Evolutionary conservation across 2,797 vertebrate species (phyloP), one percentile per base, ranked within the genome.

Genomic region (Sebastiscus tertius): DNA sequence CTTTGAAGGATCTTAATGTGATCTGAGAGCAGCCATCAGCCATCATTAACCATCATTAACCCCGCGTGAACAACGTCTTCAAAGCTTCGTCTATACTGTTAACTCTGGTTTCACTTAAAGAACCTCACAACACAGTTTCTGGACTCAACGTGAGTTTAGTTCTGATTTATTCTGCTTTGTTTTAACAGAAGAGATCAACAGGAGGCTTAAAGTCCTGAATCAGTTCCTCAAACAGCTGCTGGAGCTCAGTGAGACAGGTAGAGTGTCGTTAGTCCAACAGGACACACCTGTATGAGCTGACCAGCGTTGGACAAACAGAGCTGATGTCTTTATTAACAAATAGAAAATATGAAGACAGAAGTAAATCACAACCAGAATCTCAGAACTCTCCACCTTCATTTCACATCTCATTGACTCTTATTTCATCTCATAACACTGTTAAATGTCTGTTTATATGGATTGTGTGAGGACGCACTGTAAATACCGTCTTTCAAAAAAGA

Each of bases 1-100:
- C 73, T 86, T 77, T 86, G 74, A 77, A 77, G 61, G 66, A 72
- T 78, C 6, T 55, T 66, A 61, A 62, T 67, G 1, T 62, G 73
- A 63, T n/a, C n/a, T 18, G 3, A 67, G 66, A 74, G 56, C 11
- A 8, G 69, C 66, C 69, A 13, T 70, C 42, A 61, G 74, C 14
- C 42, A 46, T 46, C 14, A 46, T 46, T 46, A 46, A 18, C 33
- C 18, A 62, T 78, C 55, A 71, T 75, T 66, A 60, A 78, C 60
- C 70, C 55, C 8, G 31, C 18, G 16, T 5, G 24, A 55, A 65
- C 5, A 29, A 42, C 24, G 13, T 52, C 62, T 54, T 85, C 83
- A 75, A 68, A 75, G 60, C 56, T 20, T 26, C 14, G 42, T 46
- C 39, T 42, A 46, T 46, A 46, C 49, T 72, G 39, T 36, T n/a